Evolutionary conservation across 2,113 vertebrate species (phyloP).

Genomic region (Heterocephalus glaber): DNA sequence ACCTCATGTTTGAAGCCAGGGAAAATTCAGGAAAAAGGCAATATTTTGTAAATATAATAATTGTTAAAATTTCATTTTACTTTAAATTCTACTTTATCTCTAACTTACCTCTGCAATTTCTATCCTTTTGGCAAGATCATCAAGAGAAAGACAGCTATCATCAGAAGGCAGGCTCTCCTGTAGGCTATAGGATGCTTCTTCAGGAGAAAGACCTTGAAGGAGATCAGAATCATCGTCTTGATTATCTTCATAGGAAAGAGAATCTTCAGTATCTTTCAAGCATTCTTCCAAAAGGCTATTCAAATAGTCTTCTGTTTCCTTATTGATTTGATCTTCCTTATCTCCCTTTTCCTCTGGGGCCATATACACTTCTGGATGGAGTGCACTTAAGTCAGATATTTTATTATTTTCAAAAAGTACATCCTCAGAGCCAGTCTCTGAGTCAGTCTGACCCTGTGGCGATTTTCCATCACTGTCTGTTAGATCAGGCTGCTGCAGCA

Average conservation of each 20-base stretch:
- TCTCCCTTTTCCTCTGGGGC: slow-evolving; percentile 80
- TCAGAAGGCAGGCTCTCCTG: slow-evolving; percentile 84
- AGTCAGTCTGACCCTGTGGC: slow-evolving; percentile 56
- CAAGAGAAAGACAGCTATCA: slow-evolving; percentile 90
- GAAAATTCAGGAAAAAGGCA: background rate
- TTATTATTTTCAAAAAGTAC: slow-evolving; percentile 57
- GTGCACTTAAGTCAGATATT: slow-evolving; percentile 53
- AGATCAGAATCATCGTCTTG: slow-evolving; percentile 83
- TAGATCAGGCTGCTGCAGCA: slow-evolving; percentile 74
- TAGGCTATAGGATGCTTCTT: slow-evolving; percentile 83
- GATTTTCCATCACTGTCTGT: slow-evolving; percentile 74
- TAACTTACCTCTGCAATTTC: slow-evolving; percentile 92
- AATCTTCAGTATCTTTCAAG: slow-evolving; percentile 82
- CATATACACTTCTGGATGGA: slow-evolving; percentile 31
- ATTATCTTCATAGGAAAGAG: slow-evolving; percentile 71
- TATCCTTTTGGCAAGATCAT: slow-evolving; percentile 94
- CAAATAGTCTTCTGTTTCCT: slow-evolving; percentile 85
- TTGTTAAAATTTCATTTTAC: background rate
- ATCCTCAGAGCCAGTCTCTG: slow-evolving; percentile 30
- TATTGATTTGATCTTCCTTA: slow-evolving; percentile 77
- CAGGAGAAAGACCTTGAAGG: slow-evolving; percentile 82
- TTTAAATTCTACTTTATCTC: background rate
- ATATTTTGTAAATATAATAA: background rate
- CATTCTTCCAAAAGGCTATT: slow-evolving; percentile 84
- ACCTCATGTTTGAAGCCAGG: background rate